These are phyloP conservation scores for Sminthopsis crassicaudata DNA, from an alignment of 2,113 vertebrate genomes.

Conservation along the genomic window DNA sequence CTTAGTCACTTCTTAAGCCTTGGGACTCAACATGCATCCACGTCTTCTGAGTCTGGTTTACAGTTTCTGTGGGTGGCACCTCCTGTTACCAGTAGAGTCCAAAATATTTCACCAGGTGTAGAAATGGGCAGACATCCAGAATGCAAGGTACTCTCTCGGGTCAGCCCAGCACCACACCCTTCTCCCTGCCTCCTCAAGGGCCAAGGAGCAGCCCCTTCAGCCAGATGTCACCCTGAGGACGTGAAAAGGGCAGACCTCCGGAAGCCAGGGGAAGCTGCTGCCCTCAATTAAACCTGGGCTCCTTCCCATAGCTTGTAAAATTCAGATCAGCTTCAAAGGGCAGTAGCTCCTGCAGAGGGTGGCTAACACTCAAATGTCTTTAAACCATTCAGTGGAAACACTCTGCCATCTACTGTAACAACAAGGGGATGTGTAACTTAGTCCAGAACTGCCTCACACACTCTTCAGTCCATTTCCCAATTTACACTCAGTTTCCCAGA, in stretches of 20 bases:
- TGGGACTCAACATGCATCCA: background rate
- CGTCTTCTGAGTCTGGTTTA: background rate
- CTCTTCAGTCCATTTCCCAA: background rate
- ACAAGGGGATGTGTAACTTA: background rate
- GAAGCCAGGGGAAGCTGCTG: background rate
- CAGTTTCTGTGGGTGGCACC: background rate
- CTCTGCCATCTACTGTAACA: background rate
- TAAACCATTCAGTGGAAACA: background rate
- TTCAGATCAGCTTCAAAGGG: background rate
- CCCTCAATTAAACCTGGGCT: background rate
- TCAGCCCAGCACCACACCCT: background rate
- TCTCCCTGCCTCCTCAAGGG: background rate
- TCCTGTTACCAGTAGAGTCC: background rate
- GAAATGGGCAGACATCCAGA: background rate
- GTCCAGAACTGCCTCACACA: background rate
- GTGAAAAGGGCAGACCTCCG: background rate
- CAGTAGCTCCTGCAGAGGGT: background rate
- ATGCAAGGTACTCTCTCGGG: background rate
- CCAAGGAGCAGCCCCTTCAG: background rate
- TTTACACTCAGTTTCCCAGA: background rate
- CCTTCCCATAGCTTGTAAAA: background rate
- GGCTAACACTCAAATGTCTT: background rate
- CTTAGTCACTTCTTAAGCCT: background rate
- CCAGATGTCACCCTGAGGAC: background rate
- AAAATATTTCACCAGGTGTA: slow-evolving; percentile 5